Evolutionary conservation across 2,797 vertebrate genomes (phyloP).

Genomic region (Psittacula derbiana): DNA sequence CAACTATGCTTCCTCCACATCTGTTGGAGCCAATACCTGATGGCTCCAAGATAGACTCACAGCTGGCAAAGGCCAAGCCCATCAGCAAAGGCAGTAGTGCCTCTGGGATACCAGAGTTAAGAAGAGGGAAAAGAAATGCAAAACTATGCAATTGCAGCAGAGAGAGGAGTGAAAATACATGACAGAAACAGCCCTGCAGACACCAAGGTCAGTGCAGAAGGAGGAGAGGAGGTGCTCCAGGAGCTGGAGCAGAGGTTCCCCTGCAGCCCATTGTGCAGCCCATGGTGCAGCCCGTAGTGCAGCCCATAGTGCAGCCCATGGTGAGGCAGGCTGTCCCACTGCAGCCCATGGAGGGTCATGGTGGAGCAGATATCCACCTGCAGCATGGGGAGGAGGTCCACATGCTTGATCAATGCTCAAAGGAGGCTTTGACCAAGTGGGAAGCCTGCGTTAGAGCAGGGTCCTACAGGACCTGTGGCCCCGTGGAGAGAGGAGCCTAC

Average conservation of each 20-base stretch:
- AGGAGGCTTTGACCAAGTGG: not conserved
- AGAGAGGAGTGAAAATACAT: not conserved
- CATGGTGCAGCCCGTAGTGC: too few relatives aligned
- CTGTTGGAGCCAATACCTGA: not conserved
- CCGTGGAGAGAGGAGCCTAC: not conserved
- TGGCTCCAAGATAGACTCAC: not conserved
- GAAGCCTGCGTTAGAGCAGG: not conserved
- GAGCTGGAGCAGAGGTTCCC: not conserved
- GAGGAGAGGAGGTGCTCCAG: not conserved
- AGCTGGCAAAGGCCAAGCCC: not conserved
- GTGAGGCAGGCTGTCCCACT: too few relatives aligned
- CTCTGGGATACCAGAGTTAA: not conserved
- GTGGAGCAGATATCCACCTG: not conserved
- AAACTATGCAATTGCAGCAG: not conserved
- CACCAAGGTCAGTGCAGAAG: not conserved
- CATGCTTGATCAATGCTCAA: not conserved
- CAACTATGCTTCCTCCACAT: not conserved
- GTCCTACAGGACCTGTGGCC: not conserved
- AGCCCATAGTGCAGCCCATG: not conserved
- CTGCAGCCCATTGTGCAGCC: not conserved
- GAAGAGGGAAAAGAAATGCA: not conserved
- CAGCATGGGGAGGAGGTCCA: not conserved
- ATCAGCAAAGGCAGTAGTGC: not conserved
- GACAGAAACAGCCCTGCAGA: not conserved
- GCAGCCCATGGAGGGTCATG: too few relatives aligned